Percentiles rank a stretch among this genome's conserved stretches.
Evolutionary conservation across 2,797 vertebrate species (phyloP).

Genomic region (Pygocentrus nattereri): DNA sequence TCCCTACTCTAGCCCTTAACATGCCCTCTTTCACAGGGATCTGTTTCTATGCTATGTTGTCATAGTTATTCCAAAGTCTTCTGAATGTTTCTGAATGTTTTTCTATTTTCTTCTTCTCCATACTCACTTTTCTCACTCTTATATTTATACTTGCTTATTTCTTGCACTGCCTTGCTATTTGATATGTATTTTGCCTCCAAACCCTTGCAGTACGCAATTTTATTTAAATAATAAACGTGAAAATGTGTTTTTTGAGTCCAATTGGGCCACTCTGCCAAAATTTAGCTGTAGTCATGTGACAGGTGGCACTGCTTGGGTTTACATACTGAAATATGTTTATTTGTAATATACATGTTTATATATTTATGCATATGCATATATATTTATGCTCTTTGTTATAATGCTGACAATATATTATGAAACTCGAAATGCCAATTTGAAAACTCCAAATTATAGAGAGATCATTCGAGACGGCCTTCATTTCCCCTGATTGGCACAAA

Average conservation of each 20-base stretch:
- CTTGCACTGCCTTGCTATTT: conserved; percentile 63
- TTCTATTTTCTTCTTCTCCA: conserved; percentile 47
- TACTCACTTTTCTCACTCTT: conserved; percentile 56
- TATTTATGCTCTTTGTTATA: conserved; percentile 51
- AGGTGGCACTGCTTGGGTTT: conserved; percentile 85
- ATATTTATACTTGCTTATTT: conserved; percentile 52
- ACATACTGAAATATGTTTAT: conserved; percentile 36
- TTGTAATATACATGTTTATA: neutral
- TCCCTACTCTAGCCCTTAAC: conserved; percentile 66
- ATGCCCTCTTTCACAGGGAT: conserved; percentile 65
- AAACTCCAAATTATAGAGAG: neutral
- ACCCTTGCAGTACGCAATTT: conserved; percentile 83
- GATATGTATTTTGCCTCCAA: conserved; percentile 68
- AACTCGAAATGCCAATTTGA: conserved; percentile 30
- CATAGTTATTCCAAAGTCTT: conserved; percentile 55
- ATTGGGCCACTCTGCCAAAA: conserved; percentile 66
- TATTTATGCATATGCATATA: conserved; percentile 23
- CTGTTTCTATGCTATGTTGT: conserved; percentile 39
- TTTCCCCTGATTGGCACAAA: conserved; percentile 62
- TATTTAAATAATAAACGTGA: conserved; percentile 69
- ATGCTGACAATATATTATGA: conserved; percentile 52
- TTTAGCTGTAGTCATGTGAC: conserved; percentile 50
- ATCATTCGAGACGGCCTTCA: conserved; percentile 53
- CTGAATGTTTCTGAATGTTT: conserved; percentile 66
- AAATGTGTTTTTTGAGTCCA: conserved; percentile 77